These are phyloP conservation scores for Catamblyrhynchus diadema DNA, from an alignment of 2,797 vertebrate species.

Conservation along the genomic window DNA sequence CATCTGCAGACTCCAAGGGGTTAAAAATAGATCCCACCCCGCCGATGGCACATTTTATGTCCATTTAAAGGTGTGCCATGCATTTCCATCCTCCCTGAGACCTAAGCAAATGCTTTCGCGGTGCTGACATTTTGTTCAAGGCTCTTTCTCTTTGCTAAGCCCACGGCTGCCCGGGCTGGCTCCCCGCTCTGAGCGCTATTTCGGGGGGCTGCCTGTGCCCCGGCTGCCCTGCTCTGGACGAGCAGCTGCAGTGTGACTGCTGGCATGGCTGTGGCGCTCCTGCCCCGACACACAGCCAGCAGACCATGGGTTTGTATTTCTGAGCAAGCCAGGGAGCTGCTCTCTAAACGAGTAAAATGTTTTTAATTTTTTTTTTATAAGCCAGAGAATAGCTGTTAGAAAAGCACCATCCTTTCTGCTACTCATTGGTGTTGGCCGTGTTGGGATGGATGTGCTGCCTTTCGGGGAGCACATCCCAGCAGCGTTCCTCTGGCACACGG, in stretches of 20 bases:
- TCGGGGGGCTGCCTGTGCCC: not conserved
- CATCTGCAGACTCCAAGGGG: not conserved
- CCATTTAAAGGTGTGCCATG: slow-evolving; percentile 40
- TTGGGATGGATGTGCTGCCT: rapidly evolving
- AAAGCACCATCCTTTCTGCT: not conserved
- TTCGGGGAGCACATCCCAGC: not conserved
- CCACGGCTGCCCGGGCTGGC: rapidly evolving
- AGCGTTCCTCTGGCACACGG: rapidly evolving
- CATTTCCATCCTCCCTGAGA: not conserved
- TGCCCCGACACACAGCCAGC: rapidly evolving
- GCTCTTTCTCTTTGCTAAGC: not conserved
- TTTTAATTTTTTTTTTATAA: rapidly evolving
- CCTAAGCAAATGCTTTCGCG: not conserved
- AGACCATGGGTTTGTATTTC: not conserved
- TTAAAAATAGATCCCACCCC: slow-evolving; percentile 27
- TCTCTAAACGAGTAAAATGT: not conserved
- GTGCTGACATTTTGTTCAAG: not conserved
- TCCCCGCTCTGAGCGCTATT: rapidly evolving
- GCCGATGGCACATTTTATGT: not conserved
- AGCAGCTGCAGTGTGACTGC: not conserved
- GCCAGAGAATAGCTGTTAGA: not conserved
- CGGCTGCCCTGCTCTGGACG: not conserved
- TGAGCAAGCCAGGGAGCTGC: not conserved
- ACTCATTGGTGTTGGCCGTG: rapidly evolving
- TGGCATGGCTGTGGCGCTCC: not conserved